Percentiles rank a stretch among this genome's conserved stretches.
Evolutionary conservation across 92 coral and sea anemone genomes (phyloP).

Genomic region (Actinostola sp.): DNA sequence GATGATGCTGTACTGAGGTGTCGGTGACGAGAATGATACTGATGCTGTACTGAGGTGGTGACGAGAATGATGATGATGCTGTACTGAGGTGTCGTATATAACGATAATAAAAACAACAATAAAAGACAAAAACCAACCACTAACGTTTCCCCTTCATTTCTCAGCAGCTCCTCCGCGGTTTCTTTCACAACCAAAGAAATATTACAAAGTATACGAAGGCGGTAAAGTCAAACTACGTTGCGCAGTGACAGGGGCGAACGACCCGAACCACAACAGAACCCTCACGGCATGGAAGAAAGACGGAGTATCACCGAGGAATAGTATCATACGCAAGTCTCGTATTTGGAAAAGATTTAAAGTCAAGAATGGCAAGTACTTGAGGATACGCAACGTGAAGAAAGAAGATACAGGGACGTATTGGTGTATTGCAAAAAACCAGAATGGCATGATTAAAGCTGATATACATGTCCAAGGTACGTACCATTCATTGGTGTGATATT

Average conservation of each 20-base stretch:
- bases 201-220: conserved; percentile 68
- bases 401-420: conserved; percentile 68
- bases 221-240: conserved; percentile 71
- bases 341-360: conserved; percentile 44
- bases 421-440: conserved; percentile 65
- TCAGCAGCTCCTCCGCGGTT: conserved; percentile 55
- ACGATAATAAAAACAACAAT: no score
- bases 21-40: no score
- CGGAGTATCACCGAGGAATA: conserved; percentile 1
- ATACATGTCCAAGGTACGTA: conserved; percentile 67
- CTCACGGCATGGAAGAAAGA: conserved; percentile 72
- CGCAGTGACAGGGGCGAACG: conserved; percentile 68
- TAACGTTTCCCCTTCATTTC: no score
- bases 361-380: conserved; percentile 55
- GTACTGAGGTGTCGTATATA: no score
- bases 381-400: conserved; percentile 56
- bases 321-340: neutral
- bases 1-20: no score
- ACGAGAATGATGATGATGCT: no score
- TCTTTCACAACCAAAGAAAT: conserved; percentile 35
- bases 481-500: neutral
- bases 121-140: no score
- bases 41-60: no score
- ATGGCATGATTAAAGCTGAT: conserved; percentile 43
- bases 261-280: conserved; percentile 67